Conservation (phyloP, 2,888 invertebrate species). For the Cyaniris semiargus region DNA sequence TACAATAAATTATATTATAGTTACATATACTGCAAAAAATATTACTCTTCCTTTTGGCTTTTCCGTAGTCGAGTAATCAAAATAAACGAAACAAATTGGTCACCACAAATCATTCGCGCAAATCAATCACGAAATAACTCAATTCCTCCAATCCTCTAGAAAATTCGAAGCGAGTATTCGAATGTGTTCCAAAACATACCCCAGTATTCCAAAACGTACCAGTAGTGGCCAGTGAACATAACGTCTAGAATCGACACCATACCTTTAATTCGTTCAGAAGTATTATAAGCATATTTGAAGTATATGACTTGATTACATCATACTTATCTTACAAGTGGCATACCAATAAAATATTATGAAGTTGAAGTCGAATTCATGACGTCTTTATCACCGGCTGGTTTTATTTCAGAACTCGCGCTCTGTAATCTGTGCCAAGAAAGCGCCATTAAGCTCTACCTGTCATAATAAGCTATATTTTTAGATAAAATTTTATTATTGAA, state of each 20-base stretch:
- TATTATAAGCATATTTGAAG: no score
- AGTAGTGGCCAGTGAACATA: no score
- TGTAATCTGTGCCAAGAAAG: conserved; percentile 2
- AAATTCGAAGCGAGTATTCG: neutral
- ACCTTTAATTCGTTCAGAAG: no score
- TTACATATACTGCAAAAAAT: no score
- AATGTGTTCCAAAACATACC: neutral
- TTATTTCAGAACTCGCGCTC: neutral
- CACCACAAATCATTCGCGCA: conserved; percentile 2
- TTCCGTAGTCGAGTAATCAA: neutral
- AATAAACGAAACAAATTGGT: neutral
- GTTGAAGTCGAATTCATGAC: no score
- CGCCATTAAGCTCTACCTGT: conserved; percentile 10
- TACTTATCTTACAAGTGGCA: no score
- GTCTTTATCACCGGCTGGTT: neutral
- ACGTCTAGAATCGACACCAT: no score
- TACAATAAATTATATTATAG: no score
- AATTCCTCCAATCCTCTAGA: conserved; percentile 13
- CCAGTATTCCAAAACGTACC: neutral
- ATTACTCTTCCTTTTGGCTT: neutral
- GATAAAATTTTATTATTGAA: conserved; percentile 3
- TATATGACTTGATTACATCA: no score
- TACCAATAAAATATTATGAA: no score
- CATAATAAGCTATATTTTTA: conserved; percentile 17
- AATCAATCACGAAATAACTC: conserved; percentile 10